These are phyloP conservation scores for Ceratina calcarata DNA, from an alignment of 1,140 invertebrate species.

Conservation along the genomic window DNA sequence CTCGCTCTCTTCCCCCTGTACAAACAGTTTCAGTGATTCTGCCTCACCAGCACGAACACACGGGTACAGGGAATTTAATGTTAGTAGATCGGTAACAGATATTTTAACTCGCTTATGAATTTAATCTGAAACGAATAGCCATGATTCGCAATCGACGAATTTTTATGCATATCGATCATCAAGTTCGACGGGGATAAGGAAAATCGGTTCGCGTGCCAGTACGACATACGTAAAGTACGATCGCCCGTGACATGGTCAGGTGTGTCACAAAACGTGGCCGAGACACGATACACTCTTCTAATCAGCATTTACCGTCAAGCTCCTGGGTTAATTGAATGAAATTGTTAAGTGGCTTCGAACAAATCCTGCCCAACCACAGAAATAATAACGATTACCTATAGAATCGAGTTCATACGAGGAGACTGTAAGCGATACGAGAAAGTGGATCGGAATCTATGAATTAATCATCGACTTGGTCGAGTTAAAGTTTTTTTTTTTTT, in stretches of 20 bases:
- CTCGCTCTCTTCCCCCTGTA: neutral
- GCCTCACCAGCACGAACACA: slow-evolving; percentile 4
- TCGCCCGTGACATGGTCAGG: slow-evolving; percentile 31
- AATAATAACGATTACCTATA: neutral
- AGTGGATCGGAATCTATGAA: neutral
- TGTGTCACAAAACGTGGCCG: slow-evolving; percentile 27
- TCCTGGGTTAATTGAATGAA: slow-evolving; percentile 54
- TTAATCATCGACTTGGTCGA: neutral
- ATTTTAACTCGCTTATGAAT: neutral
- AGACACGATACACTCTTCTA: slow-evolving; percentile 39
- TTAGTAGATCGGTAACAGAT: too few species aligned
- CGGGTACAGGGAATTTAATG: too few species aligned
- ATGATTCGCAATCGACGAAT: too few species aligned
- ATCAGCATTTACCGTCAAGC: slow-evolving; percentile 50
- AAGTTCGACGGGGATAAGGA: too few species aligned
- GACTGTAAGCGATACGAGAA: too few species aligned
- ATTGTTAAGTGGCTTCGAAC: slow-evolving; percentile 18
- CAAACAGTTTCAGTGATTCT: slow-evolving; percentile 42
- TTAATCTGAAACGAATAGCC: neutral
- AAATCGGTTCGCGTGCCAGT: slow-evolving; percentile 29
- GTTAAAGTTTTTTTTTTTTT: too few species aligned
- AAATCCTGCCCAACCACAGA: neutral
- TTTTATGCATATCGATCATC: too few species aligned
- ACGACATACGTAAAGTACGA: slow-evolving; percentile 46
- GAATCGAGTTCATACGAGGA: too few species aligned